A percentile compares a stretch with the other conserved stretches of the same genome.
Conservation (phyloP, 2,797 vertebrate genomes). For the Oryzias dopingdopingensis region DNA sequence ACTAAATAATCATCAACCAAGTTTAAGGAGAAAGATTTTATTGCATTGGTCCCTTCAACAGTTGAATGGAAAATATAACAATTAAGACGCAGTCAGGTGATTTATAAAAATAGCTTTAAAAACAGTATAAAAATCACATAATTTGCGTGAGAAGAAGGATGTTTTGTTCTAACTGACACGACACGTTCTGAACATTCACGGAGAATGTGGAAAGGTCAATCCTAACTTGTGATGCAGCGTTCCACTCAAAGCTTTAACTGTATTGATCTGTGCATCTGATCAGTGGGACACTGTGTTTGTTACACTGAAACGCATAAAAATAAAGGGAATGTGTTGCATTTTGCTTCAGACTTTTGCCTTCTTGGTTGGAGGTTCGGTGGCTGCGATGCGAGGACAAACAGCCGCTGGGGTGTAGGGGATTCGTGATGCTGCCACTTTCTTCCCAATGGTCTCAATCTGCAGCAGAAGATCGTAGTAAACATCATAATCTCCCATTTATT, state of each 20-base stretch:
- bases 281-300: not conserved
- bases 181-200: constrained; percentile 2
- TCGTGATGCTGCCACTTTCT: constrained; percentile 87
- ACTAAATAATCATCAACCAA: constrained; percentile 10
- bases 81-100: constrained; percentile 49
- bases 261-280: not conserved
- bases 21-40: constrained; percentile 50
- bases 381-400: constrained; percentile 82
- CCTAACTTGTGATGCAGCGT: not conserved
- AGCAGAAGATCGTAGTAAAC: constrained; percentile 7
- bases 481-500: not conserved
- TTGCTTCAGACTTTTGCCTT: constrained; percentile 84
- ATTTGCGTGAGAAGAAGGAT: too few species aligned
- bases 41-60: constrained; percentile 60
- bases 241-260: constrained; percentile 5
- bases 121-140: constrained; percentile 42
- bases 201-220: constrained; percentile 19
- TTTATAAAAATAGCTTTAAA: constrained; percentile 61
- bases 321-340: constrained; percentile 35
- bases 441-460: constrained; percentile 97
- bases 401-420: constrained; percentile 90
- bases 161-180: constrained; percentile 1
- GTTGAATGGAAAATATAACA: constrained; percentile 27
- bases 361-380: constrained; percentile 86
- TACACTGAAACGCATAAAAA: constrained; percentile 6